Evolutionary conservation across 1,140 invertebrate species (phyloP).

Genomic region (Ditylenchus dipsaci): DNA sequence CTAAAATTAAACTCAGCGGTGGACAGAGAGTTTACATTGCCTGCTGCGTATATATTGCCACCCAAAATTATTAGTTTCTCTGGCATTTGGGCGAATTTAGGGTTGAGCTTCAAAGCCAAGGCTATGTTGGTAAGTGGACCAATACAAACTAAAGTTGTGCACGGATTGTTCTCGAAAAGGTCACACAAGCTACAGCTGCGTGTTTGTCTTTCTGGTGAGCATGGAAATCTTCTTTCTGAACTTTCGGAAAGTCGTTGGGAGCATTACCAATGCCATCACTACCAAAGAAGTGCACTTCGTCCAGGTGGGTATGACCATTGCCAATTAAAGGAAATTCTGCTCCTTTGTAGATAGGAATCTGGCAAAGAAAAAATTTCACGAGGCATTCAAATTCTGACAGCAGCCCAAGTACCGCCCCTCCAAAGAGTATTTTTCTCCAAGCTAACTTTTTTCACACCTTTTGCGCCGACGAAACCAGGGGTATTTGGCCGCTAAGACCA

Average conservation of each 20-base stretch:
- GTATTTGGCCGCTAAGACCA: too few relatives aligned
- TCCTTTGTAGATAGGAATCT: conserved; percentile 53
- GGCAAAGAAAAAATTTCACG: too few relatives aligned
- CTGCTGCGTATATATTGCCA: conserved; percentile 68
- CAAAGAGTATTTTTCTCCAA: too few relatives aligned
- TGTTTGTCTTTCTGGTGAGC: conserved; percentile 24
- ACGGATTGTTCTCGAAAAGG: conserved; percentile 61
- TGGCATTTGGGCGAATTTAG: conserved; percentile 65
- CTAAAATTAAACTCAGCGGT: conserved; percentile 75
- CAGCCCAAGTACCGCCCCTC: too few relatives aligned
- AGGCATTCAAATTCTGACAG: too few relatives aligned
- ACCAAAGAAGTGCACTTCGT: conserved; percentile 49
- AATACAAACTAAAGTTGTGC: conserved; percentile 67
- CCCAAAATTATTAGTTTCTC: conserved; percentile 72
- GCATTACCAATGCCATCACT: conserved; percentile 50
- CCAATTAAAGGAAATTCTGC: conserved; percentile 43
- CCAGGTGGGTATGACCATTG: conserved; percentile 16
- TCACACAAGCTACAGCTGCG: conserved; percentile 46
- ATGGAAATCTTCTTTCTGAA: conserved; percentile 29
- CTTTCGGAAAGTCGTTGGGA: conserved; percentile 48
- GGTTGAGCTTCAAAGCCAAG: conserved; percentile 68
- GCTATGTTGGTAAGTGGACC: conserved; percentile 75
- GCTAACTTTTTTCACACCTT: too few relatives aligned
- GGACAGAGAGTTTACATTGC: conserved; percentile 67
- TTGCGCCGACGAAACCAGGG: too few relatives aligned